These are phyloP conservation scores for Tiliacea citrago DNA, from an alignment of 2,888 invertebrate species.

Conservation along the genomic window DNA sequence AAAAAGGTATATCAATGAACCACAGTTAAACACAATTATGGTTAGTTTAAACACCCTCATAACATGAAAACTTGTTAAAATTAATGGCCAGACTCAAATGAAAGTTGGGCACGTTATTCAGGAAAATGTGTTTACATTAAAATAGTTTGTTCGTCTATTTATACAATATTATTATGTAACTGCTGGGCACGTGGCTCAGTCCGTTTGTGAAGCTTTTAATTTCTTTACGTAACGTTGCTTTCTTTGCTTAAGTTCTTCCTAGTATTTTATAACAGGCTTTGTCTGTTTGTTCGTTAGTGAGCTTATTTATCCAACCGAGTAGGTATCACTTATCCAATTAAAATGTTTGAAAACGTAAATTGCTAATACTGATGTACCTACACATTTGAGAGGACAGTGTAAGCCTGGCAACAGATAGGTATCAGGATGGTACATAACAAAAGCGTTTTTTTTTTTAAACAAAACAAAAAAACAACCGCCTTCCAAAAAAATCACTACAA, in stretches of 20 bases:
- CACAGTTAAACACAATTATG: conserved; percentile 10
- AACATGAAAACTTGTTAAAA: conserved; percentile 51
- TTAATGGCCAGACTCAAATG: conserved; percentile 48
- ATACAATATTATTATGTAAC: conserved; percentile 11
- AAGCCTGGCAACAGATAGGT: too few relatives aligned
- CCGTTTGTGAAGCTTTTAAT: neutral
- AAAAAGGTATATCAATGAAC: conserved; percentile 6
- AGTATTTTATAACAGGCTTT: too few relatives aligned
- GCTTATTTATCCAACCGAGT: too few relatives aligned
- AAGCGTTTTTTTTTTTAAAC: too few relatives aligned
- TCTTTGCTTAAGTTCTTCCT: neutral
- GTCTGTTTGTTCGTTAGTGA: too few relatives aligned
- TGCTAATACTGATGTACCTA: too few relatives aligned
- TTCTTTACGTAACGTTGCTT: neutral
- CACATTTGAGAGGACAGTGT: too few relatives aligned
- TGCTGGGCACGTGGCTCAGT: neutral
- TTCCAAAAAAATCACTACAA: too few relatives aligned
- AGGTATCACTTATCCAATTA: too few relatives aligned
- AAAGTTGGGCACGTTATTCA: conserved; percentile 46
- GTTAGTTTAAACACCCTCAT: conserved; percentile 3
- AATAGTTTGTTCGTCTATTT: conserved; percentile 28
- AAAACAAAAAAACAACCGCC: too few relatives aligned
- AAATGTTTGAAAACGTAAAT: too few relatives aligned
- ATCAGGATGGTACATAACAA: too few relatives aligned
- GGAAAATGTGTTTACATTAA: conserved; percentile 14